Evolutionary conservation across 2,113 vertebrate genomes (phyloP), one percentile per base, ranked within the genome.

Genomic region (Neolamprologus devosi): DNA sequence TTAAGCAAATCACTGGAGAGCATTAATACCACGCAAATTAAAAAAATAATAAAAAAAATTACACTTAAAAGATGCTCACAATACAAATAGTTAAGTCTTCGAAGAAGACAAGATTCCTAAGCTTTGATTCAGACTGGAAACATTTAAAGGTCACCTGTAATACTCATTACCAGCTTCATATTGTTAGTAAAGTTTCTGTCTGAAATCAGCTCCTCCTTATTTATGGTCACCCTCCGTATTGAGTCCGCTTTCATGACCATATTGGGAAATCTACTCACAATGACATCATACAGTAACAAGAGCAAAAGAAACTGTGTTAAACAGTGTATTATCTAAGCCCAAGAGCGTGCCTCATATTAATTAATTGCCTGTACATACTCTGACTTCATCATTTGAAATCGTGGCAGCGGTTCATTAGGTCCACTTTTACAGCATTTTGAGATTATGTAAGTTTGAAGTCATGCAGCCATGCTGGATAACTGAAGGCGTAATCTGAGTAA

Each of bases 341-440:
- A 0, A 73, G 68, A 73, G 21, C 0, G 68, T 45, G 13, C 21
- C n/a, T 70, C n/a, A 45, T 21, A 2, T 0, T 23, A 10, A 42
- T 21, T 23, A 2, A 42, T 73, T 73, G 37, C 68, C 21, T 45
- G 65, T 26, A 73, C 8, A 3, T 0, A 2, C 21, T 16, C 37
- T 16, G 21, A 9, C 65, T 14, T 70, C 21, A 23, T 0, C 0
- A 70, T 70, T 0, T 45, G 37, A 70, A 70, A 10, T 42, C 3
- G 3, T 26, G n/a, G n/a, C 8, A 42, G 0, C 1, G 35, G n/a
- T 16, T 42, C 37, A 70, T 70, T 23, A 3, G 63, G 63, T 23
- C 2, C 63, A 40, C 2, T 68, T 65, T 35, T 40, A 68, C 4
- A 40, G 63, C 63, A 40, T 68, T 40, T 14, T 21, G n/a, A 14